Evolutionary conservation across 2,888 invertebrate genomes (phyloP).

Genomic region (Aphrophora alni): DNA sequence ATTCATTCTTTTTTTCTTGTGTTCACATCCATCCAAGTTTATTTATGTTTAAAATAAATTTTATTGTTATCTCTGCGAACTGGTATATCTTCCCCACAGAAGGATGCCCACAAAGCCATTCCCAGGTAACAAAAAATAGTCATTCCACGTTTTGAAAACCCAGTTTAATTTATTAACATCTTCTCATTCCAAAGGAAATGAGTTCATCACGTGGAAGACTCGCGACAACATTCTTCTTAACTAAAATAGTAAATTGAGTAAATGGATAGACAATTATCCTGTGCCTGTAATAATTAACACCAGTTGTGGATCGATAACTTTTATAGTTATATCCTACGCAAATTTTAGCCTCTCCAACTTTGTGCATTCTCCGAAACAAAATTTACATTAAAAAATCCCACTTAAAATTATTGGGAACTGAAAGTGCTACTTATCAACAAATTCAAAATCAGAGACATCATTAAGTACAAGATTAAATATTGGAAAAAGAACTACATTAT

Average conservation of each 20-base stretch:
- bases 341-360: too few relatives aligned
- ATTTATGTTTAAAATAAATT: conserved; percentile 4
- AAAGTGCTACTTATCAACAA: too few relatives aligned
- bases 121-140: not conserved
- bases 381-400: too few relatives aligned
- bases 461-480: too few relatives aligned
- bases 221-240: not conserved
- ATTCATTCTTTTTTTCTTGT: not conserved
- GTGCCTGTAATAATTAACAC: too few relatives aligned
- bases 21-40: not conserved
- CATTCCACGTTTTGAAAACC: not conserved
- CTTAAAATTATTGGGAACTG: too few relatives aligned
- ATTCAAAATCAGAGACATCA: too few relatives aligned
- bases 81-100: not conserved
- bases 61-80: not conserved
- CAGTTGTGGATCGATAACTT: too few relatives aligned
- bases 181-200: not conserved
- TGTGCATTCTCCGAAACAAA: too few relatives aligned
- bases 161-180: not conserved
- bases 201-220: not conserved
- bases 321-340: too few relatives aligned
- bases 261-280: too few relatives aligned
- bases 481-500: too few relatives aligned
- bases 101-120: not conserved
- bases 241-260: not conserved